Percentiles rank a stretch among this genome's conserved stretches.
Conservation (phyloP, 1,140 invertebrate genomes). For the Drosophila seguyi region DNA sequence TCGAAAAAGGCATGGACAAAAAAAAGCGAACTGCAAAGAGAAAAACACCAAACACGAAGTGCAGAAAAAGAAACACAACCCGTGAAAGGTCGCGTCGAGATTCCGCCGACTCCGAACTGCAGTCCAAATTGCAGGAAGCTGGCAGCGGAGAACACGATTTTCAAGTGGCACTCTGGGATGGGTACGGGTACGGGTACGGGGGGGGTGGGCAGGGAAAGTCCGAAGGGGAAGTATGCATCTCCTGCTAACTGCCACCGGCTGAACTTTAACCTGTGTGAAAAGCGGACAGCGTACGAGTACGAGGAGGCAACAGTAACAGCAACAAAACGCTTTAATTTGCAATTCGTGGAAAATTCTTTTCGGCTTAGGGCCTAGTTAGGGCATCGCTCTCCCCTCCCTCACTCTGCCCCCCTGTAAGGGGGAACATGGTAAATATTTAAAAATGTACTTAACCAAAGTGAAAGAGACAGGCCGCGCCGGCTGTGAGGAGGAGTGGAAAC, state of each 20-base stretch:
- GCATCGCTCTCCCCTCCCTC: background rate
- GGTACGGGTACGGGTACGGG: too few relatives aligned
- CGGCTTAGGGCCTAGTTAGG: slow-evolving; percentile 57
- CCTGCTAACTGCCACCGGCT: slow-evolving; percentile 66
- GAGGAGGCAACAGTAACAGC: slow-evolving; percentile 19
- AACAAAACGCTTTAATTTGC: slow-evolving; percentile 76
- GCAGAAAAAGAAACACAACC: slow-evolving; percentile 40
- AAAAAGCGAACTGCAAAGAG: background rate
- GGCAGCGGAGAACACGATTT: slow-evolving; percentile 73
- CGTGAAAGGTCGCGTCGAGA: slow-evolving; percentile 55
- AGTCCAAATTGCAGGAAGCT: slow-evolving; percentile 69
- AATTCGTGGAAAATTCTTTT: slow-evolving; percentile 79
- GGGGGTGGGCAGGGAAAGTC: slow-evolving; percentile 1
- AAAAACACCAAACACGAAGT: slow-evolving; percentile 46
- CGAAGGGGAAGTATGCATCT: slow-evolving; percentile 16
- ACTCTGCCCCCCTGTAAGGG: slow-evolving; percentile 3
- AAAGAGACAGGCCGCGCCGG: slow-evolving; percentile 74
- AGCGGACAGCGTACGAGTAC: slow-evolving; percentile 21
- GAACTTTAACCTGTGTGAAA: slow-evolving; percentile 74
- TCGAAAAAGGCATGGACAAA: slow-evolving; percentile 54
- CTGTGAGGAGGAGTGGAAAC: slow-evolving; percentile 19
- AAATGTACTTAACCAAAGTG: slow-evolving; percentile 83
- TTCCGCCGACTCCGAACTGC: slow-evolving; percentile 52
- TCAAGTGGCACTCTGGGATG: slow-evolving; percentile 56
- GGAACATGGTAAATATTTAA: slow-evolving; percentile 81